Evolutionary conservation across 2,888 invertebrate species (phyloP).

Genomic region (Opisthograptis luteolata): DNA sequence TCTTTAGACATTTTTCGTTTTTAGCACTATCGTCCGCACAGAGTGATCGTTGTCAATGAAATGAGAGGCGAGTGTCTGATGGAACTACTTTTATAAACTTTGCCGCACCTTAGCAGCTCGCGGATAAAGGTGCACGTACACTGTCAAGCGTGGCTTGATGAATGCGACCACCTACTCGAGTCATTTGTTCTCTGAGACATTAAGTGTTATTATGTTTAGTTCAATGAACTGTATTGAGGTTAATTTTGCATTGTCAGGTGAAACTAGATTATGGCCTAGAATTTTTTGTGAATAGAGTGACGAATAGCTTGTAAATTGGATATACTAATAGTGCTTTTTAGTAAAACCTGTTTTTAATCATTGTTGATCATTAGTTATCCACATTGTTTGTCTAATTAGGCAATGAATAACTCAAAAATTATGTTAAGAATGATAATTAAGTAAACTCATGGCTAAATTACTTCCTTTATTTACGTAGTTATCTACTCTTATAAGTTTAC

Average conservation of each 20-base stretch:
- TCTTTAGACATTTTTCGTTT: constrained; percentile 65
- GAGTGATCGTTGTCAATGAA: constrained; percentile 60
- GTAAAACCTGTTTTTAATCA: not conserved
- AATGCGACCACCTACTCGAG: constrained; percentile 5
- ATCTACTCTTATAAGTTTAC: constrained; percentile 2
- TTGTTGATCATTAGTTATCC: not conserved
- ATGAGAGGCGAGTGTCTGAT: constrained; percentile 65
- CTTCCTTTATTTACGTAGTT: constrained; percentile 8
- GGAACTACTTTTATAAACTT: constrained; percentile 74
- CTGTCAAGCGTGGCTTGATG: constrained; percentile 34
- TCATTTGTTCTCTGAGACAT: constrained; percentile 6
- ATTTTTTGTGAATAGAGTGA: too few relatives aligned
- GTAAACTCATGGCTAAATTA: not conserved
- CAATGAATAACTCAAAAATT: not conserved
- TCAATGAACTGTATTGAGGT: constrained; percentile 10
- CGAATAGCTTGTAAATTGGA: not conserved
- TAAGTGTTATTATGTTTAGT: constrained; percentile 9
- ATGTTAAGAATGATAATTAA: not conserved
- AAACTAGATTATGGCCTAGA: not conserved
- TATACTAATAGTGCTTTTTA: not conserved
- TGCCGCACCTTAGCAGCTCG: constrained; percentile 48
- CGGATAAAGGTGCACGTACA: constrained; percentile 28
- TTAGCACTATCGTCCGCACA: constrained; percentile 52
- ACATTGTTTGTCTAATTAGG: not conserved
- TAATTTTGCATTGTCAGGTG: not conserved